Base-by-base conservation (phyloP, 2,797 vertebrate genomes). In the Periophthalmus magnuspinnatus region DNA sequence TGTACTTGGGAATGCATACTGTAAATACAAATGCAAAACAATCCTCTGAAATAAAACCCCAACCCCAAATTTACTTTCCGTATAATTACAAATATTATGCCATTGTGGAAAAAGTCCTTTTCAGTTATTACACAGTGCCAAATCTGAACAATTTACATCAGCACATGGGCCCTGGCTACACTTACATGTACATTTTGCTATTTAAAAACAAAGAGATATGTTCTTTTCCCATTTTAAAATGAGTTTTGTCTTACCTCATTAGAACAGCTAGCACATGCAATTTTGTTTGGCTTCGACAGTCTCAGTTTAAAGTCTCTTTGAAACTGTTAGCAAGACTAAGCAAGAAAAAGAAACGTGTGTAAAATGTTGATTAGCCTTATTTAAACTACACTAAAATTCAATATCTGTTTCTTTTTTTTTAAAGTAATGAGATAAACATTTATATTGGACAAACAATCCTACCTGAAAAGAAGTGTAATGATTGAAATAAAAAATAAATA, bases 101-200 rank as follows among this genome's bases (percentile, higher is more conserved):
- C 90, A 86, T 80, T 77, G 87, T 82, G 86, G 86, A 90, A 87
- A 66, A 87, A 90, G 84, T 91, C 88, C 77, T 69, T 75, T 85
- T 83, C 79, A 75, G 56, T 85, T 84, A 34, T 90, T 72, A 81
- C 75, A 89, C 89, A 82, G 54, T 72, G 85, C 88, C 87, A 86
- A 85, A 90, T 87, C 80, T 83, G 16, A 87, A 83, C 80, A 81
- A 78, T 78, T 85, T 86, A 81, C 81, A 83, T 82, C 76, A 86
- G 75, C 79, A 88, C 65, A 64, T 75, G 79, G 87, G 78, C 75
- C 33, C 59, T 60, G 59, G 36, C 59, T 61, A 61, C 59, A 61
- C 59, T 41, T 61, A 10, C 59, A 61, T 5, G 17, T 41, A 61
- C 17, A 61, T 7, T 61, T 61, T 2, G 1, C 17, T 24, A 28